phyloP scores from a whole-genome alignment of 1,140 invertebrate species.

The Bradysia coprophila region DNA sequence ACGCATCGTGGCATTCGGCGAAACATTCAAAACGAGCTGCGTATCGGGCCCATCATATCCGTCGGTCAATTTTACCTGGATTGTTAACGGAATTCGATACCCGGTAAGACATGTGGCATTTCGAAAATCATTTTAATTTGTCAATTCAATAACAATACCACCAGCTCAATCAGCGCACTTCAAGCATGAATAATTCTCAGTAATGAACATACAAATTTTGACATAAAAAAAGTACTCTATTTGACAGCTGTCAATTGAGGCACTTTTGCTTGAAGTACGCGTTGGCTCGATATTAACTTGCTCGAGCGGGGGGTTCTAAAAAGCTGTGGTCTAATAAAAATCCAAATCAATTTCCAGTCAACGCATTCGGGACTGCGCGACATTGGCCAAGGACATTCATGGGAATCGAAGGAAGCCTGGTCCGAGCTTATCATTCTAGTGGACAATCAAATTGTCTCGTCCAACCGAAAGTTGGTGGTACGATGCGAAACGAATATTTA shows the following conservation, averaged over 20 bases:
- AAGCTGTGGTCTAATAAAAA: too few relatives aligned
- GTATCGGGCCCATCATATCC: constrained; percentile 1
- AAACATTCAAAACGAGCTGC: constrained; percentile 2
- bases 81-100: constrained; percentile 1
- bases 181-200: too few relatives aligned
- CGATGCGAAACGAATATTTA: constrained; percentile 4
- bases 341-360: too few relatives aligned
- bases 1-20: not conserved
- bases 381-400: not conserved
- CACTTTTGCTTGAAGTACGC: too few relatives aligned
- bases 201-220: too few relatives aligned
- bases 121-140: not conserved
- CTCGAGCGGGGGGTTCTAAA: too few relatives aligned
- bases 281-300: too few relatives aligned
- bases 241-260: too few relatives aligned
- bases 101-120: constrained; percentile 1
- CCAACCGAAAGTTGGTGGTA: constrained; percentile 1
- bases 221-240: too few relatives aligned
- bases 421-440: constrained; percentile 1
- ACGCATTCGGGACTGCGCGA: constrained; percentile 2
- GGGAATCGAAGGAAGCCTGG: constrained; percentile 3
- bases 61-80: constrained; percentile 3
- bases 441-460: constrained; percentile 1
- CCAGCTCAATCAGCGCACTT: too few relatives aligned
- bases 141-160: too few relatives aligned